A percentile compares a stretch with the other conserved stretches of the same genome.
These are phyloP conservation scores for Lepilemur ruficaudatus DNA, from an alignment of 2,797 vertebrate species.

Conservation along the genomic window DNA sequence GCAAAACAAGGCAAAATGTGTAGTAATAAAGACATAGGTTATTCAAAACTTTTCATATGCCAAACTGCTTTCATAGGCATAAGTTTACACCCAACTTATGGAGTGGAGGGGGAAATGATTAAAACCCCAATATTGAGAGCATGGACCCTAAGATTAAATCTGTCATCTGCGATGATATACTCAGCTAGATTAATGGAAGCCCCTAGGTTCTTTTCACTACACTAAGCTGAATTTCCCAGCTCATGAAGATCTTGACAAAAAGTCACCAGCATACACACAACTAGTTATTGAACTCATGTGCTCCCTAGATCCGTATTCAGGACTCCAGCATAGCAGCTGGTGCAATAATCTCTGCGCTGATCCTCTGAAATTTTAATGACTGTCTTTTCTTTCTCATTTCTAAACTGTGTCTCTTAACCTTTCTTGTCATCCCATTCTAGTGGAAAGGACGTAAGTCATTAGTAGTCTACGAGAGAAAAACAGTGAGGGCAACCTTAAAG, in stretches of 20 bases:
- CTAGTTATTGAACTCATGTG: neutral
- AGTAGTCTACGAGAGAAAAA: slow-evolving; percentile 21
- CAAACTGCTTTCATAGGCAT: neutral
- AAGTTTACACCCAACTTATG: neutral
- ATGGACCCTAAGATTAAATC: neutral
- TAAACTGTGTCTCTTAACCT: neutral
- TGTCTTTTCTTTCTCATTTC: slow-evolving; percentile 24
- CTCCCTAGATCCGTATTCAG: neutral
- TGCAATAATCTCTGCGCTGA: neutral
- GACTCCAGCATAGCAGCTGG: neutral
- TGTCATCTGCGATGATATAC: neutral
- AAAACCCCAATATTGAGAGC: neutral
- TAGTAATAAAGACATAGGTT: neutral
- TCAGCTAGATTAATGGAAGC: neutral
- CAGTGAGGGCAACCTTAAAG: neutral
- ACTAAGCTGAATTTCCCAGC: neutral
- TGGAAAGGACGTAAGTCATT: neutral
- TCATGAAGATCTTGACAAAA: neutral
- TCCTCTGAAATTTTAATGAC: slow-evolving; percentile 7
- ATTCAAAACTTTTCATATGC: neutral
- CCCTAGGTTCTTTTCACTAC: neutral
- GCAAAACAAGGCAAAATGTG: neutral
- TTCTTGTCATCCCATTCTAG: neutral
- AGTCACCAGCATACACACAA: neutral
- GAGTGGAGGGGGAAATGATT: neutral